phyloP scores from a whole-genome alignment of 2,888 invertebrate species.

The Ethmia dodecea region DNA sequence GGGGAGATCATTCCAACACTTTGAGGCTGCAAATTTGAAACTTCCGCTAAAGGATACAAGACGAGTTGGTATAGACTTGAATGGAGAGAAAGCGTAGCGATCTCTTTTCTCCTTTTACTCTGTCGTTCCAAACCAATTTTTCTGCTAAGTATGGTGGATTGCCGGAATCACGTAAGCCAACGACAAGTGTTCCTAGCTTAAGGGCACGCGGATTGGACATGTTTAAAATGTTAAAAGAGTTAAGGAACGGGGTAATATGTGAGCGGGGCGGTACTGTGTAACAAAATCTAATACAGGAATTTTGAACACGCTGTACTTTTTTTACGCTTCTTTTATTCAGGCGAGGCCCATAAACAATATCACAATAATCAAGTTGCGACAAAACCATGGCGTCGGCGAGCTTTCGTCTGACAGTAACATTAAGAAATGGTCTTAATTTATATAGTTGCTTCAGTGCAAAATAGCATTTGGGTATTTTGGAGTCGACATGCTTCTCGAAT shows the following conservation, averaged over 20 bases:
- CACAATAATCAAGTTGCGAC: not conserved
- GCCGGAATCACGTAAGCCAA: not conserved
- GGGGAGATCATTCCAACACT: not conserved
- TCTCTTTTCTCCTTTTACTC: not conserved
- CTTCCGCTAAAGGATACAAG: not conserved
- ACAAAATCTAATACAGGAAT: not conserved
- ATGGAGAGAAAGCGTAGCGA: not conserved
- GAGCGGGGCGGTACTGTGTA: not conserved
- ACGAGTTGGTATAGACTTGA: not conserved
- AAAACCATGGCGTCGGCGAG: not conserved
- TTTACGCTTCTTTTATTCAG: not conserved
- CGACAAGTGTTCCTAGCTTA: not conserved
- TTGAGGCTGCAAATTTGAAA: not conserved
- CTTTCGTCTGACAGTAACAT: not conserved
- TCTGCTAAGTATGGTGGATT: not conserved
- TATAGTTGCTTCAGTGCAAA: not conserved
- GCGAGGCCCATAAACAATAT: slow-evolving; percentile 1
- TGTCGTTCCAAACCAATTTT: not conserved
- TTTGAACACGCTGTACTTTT: not conserved
- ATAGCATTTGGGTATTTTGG: not conserved
- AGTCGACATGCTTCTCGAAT: not conserved
- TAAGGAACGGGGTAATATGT: not conserved
- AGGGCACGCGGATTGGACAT: not conserved
- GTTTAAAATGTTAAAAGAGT: not conserved
- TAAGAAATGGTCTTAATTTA: not conserved